Evolutionary conservation across 2,888 invertebrate species (phyloP), one percentile per base, ranked within the genome.

Genomic region (Gari tellinella): DNA sequence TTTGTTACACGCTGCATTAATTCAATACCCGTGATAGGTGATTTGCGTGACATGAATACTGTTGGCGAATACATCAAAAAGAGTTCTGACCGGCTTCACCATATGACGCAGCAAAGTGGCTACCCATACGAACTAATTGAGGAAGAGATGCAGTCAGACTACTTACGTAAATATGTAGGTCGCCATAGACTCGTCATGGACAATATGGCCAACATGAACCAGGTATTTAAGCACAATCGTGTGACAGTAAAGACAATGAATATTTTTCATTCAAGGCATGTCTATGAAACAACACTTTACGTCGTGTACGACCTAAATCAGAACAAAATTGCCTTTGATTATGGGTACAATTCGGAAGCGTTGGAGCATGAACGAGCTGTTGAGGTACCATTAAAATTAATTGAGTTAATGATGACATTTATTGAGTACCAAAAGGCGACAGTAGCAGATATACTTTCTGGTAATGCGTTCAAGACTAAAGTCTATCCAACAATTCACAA

Each of bases 201-300:
- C 25, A 46, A 58, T 31, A 58, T 58, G 58, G 10, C 17, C 4
- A 14, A n/a, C n/a, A 43, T 45, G 37, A 45, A 45, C 7, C 56
- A 60, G 31, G 51, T 49, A 4, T 38, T 51, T 5, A 65, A 65
- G 23, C 65, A 65, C 38, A 61, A 68, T 10, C 25, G 56, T 40
- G 65, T 61, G 23, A 65, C 56, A 10, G 31, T 66, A 8, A 61
- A 61, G 26, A 23, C 62, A 14, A 51, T 40, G 1, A 61, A 65
- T 37, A 51, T 72, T 1, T 56, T 49, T 26, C 72, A 72, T 19
- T n/a, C 62, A 5, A 41, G 72, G 31, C 48, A 60, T 17, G 55
- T 51, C n/a, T 61, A 65, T 12, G 72, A 72, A 49, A 56, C 62
- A 5, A 49, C 55, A 15, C 17, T 62, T 19, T 55, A 62, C 8